Base-by-base conservation (phyloP, 2,888 invertebrate genomes). In the Odontocerum albicorne region DNA sequence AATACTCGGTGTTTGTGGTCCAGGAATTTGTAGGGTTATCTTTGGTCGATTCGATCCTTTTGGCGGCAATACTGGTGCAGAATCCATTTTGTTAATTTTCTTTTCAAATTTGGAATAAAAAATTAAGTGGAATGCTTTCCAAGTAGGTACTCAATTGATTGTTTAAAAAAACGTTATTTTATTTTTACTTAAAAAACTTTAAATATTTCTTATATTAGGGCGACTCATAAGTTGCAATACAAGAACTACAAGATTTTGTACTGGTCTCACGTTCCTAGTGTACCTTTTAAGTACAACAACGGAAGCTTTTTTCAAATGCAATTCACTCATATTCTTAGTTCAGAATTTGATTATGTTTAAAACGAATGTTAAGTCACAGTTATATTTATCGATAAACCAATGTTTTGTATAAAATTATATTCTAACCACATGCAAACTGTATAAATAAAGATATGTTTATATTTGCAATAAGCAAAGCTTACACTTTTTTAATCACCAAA, bases 11-110 rank as follows among this genome's bases (percentile, higher is more conserved):
- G 2, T 67, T 60, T 1, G 67, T 65, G 0, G 72, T 70, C 1
- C 64, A 70, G 80, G 60, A 40, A 80, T 81, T 61, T 77, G 77
- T 0, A 81, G 66, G 1, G 77, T 78, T 53, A 81, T 80, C 64
- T 73, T 77, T 4, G 79, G 79, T 33, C 76, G 67, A 3, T 68
- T 67, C 1, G 69, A 63, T 2, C 69, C 68, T 53, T 63, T 68
- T 13, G 75, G 72, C 3, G 73, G 74, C 7, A 69, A 67, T 49
- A 62, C 67, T 15, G 74, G 71, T n/a, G n/a, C n/a, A n/a, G 65
- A 65, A 36, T 73, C 74, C 27, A 68, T 49, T 36, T 61, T 74
- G 51, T 46, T 19, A 19, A 13, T 10, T 19, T 6, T 6, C 4
- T 8, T 43, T 16, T 22, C 19, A 22, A 49, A 21, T 33, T 21